Base-by-base conservation (phyloP, 1,140 invertebrate genomes). In the Paralvinella palmiformis region DNA sequence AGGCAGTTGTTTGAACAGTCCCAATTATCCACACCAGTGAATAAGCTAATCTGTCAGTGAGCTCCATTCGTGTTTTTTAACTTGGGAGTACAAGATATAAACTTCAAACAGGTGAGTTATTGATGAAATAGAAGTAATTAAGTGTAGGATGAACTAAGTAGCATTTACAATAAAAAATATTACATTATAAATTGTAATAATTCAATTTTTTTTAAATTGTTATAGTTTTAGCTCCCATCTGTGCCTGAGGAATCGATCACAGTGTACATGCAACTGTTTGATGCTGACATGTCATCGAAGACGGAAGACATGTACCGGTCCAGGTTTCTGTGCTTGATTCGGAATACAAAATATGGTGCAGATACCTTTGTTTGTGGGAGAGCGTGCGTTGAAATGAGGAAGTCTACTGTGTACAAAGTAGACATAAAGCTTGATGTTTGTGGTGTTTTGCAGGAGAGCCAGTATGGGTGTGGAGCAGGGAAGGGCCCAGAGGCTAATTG, bases 1-100 rank as follows among this genome's bases (percentile, higher is more conserved):
- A 48, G 10, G 44, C 44, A 48, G 44, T 48, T 48, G 44, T 48
- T 48, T 48, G 44, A 48, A 48, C 44, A 48, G 44, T 48, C 44
- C 44, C 44, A 48, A 48, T 48, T 48, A 48, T 48, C 44, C 44
- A 48, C 2, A 10, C 44, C 44, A 48, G 44, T 48, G 44, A 48
- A 48, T 48, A 48, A 2, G 44, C 44, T 48, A 48, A 48, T 48
- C 44, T 48, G 44, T 48, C 10, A 44, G n/a, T 44, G 37, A 44
- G 37, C n/a, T 44, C 10, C 37, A 44, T 44, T n/a, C 10, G n/a
- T 44, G 37, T 44, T n/a, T n/a, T 3, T n/a, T n/a, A n/a, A 48
- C 44, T 48, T 48, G 44, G 44, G 44, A 24, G 44, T 48, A 10
- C 2, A 20, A 48, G 44, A 48, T 48, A 24, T 4, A 48, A 44